Percentiles rank a stretch among this genome's conserved stretches.
These are phyloP conservation scores for Donacobius atricapilla DNA, from an alignment of 2,113 vertebrate species.

Conservation along the genomic window DNA sequence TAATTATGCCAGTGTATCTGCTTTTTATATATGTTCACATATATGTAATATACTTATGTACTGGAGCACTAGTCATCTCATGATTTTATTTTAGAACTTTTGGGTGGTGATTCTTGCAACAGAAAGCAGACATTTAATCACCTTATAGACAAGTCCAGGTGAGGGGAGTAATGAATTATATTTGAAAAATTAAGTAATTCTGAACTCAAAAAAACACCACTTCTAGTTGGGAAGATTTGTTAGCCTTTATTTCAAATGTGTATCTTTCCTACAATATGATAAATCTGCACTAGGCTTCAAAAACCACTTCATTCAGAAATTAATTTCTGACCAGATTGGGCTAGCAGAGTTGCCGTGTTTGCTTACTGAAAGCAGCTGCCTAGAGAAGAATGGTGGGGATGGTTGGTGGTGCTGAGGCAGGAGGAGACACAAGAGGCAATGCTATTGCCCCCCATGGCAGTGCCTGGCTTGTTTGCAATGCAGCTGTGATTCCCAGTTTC, in stretches of 20 bases:
- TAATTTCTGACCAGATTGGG: not conserved
- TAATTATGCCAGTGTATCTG: not conserved
- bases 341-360: not conserved
- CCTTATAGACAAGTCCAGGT: not conserved
- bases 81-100: not conserved
- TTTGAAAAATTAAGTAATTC: not conserved
- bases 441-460: not conserved
- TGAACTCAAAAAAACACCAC: not conserved
- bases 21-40: not conserved
- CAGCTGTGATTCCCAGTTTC: not conserved
- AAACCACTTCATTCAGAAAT: not conserved
- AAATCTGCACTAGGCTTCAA: not conserved
- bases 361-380: not conserved
- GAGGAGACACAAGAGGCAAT: fast-evolving
- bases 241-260: not conserved
- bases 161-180: fast-evolving
- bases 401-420: not conserved
- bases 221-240: not conserved
- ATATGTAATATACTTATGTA: not conserved
- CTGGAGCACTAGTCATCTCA: not conserved
- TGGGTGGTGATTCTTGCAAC: not conserved
- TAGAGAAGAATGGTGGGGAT: not conserved
- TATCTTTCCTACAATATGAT: not conserved
- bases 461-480: not conserved
- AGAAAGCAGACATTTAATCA: not conserved